Evolutionary conservation across 2,888 invertebrate species (phyloP).

Genomic region (Apeira syringaria): DNA sequence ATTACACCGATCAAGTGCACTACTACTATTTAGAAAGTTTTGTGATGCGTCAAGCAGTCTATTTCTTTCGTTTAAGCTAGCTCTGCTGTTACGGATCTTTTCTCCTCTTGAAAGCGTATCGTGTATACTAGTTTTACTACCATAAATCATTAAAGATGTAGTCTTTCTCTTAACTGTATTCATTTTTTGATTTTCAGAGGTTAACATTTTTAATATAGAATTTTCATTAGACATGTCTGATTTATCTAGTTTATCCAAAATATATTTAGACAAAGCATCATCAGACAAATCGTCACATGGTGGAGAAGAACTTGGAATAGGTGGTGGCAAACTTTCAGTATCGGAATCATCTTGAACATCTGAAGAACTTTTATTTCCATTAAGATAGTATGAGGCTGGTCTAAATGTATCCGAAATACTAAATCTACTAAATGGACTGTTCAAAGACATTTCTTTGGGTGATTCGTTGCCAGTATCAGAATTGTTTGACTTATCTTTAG

Average conservation of each 20-base stretch:
- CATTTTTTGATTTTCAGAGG: conserved; percentile 71
- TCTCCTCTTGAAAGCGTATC: conserved; percentile 78
- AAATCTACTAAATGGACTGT: conserved; percentile 86
- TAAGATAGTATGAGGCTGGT: conserved; percentile 94
- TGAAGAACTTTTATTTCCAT: conserved; percentile 85
- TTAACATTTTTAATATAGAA: conserved; percentile 77
- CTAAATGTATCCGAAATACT: conserved; percentile 94
- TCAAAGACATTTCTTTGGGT: conserved; percentile 89
- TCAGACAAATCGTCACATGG: conserved; percentile 89
- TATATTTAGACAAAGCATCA: conserved; percentile 77
- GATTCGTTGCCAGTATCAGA: conserved; percentile 94
- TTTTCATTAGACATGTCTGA: conserved; percentile 74
- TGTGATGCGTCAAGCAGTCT: conserved; percentile 50
- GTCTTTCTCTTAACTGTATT: conserved; percentile 73
- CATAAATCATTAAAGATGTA: conserved; percentile 79
- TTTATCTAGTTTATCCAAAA: conserved; percentile 78
- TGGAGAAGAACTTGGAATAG: conserved; percentile 89
- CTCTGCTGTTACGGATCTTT: conserved; percentile 74
- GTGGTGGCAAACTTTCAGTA: conserved; percentile 91
- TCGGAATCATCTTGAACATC: conserved; percentile 92
- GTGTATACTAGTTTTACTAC: conserved; percentile 76
- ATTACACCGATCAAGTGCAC: conserved; percentile 60
- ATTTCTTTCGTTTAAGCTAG: conserved; percentile 66
- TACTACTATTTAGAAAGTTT: conserved; percentile 55
- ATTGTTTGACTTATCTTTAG: conserved; percentile 85